Percentiles rank a stretch among this genome's conserved stretches.
phyloP scores from a whole-genome alignment of 2,888 invertebrate genomes.

The Tigriopus californicus region DNA sequence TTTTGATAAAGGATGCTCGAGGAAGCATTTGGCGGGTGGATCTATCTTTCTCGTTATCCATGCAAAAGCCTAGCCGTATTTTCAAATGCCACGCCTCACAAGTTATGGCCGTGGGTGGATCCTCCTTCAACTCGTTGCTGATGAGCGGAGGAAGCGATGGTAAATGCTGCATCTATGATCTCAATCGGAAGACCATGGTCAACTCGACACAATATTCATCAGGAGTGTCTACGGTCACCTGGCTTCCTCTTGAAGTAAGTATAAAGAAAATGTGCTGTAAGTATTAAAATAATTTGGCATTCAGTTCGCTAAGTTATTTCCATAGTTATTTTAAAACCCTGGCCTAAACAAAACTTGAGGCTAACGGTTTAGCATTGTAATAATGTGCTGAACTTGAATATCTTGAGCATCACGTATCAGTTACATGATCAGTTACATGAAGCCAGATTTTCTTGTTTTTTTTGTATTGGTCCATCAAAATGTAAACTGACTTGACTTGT shows the following conservation, averaged over 20 bases:
- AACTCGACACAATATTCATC: slow-evolving; percentile 42
- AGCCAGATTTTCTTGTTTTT: no score
- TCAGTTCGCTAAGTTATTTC: no score
- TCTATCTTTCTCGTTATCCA: slow-evolving; percentile 36
- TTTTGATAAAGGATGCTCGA: slow-evolving; percentile 47
- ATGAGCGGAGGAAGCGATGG: slow-evolving; percentile 54
- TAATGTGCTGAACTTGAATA: no score
- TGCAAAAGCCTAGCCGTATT: slow-evolving; percentile 34
- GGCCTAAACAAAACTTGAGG: no score
- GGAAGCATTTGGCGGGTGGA: slow-evolving; percentile 62
- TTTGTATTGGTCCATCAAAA: no score
- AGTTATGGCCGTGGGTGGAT: slow-evolving; percentile 44
- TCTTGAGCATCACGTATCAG: no score
- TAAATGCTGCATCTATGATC: slow-evolving; percentile 51
- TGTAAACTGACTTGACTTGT: no score
- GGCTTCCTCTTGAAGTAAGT: slow-evolving; percentile 41
- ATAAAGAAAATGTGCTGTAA: no score
- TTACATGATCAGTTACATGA: no score
- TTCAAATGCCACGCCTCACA: slow-evolving; percentile 50
- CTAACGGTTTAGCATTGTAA: no score
- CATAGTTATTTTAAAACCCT: no score
- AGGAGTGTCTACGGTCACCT: slow-evolving; percentile 36
- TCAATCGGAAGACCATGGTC: slow-evolving; percentile 37
- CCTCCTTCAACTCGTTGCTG: slow-evolving; percentile 48
- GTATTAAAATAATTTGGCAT: no score